phyloP scores from a whole-genome alignment of 2,888 invertebrate genomes.

The Seladonia tumulorum region DNA sequence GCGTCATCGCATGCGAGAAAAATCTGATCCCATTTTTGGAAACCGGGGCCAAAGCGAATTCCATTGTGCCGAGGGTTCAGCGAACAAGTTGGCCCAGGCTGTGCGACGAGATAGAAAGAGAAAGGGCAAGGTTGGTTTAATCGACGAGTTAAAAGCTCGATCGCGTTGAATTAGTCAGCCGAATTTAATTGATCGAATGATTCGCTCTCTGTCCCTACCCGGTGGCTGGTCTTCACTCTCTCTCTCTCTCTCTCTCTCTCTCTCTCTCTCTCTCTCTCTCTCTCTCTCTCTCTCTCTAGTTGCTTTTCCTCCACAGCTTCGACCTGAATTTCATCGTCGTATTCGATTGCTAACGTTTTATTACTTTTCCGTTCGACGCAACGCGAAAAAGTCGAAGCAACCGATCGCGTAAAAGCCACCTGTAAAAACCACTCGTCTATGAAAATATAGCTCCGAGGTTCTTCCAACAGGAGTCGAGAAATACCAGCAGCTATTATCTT shows the following conservation, averaged over 20 bases:
- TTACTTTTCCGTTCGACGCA: constrained; percentile 43
- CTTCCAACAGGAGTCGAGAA: constrained; percentile 18
- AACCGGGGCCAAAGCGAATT: constrained; percentile 35
- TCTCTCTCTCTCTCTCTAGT: constrained; percentile 6
- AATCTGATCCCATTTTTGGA: constrained; percentile 30
- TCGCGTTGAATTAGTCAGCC: constrained; percentile 65
- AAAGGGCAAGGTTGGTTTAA: constrained; percentile 32
- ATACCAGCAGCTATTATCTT: neutral
- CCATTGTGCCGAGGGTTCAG: constrained; percentile 21
- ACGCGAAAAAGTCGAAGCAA: constrained; percentile 23
- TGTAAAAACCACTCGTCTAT: constrained; percentile 40
- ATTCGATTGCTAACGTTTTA: constrained; percentile 59
- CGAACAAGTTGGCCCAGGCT: constrained; percentile 22
- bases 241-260: neutral
- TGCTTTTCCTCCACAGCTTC: constrained; percentile 2
- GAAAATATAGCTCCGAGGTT: constrained; percentile 31
- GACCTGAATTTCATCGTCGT: constrained; percentile 53
- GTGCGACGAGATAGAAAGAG: constrained; percentile 11
- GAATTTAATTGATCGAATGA: constrained; percentile 67
- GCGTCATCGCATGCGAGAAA: constrained; percentile 25
- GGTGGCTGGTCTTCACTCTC: neutral
- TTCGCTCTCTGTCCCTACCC: constrained; percentile 21
- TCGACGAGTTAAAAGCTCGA: constrained; percentile 59
- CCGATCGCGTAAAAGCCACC: constrained; percentile 12
- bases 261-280: constrained; percentile 2